A percentile compares a stretch with the other conserved stretches of the same genome.
phyloP scores from a whole-genome alignment of 2,797 vertebrate species.

The Pangasius mekongensis region DNA sequence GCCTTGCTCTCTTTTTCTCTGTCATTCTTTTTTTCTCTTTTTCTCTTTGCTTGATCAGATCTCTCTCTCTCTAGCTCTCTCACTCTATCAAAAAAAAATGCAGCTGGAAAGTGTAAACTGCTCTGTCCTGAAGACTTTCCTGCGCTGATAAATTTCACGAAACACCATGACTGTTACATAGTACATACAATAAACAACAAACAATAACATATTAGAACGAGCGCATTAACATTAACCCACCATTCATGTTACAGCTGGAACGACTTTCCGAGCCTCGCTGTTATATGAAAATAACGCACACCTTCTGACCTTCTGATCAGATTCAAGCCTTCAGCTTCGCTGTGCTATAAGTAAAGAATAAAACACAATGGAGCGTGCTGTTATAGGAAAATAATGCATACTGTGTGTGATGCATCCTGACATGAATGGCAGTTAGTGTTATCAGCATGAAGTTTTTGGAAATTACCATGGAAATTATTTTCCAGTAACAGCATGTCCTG shows the following conservation, averaged over 20 bases:
- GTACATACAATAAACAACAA: too few species aligned
- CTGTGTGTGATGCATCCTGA: neutral
- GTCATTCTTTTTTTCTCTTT: neutral
- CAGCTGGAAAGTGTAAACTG: neutral
- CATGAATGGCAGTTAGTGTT: neutral
- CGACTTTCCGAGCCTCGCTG: neutral
- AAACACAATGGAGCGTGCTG: neutral
- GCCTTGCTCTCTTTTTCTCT: neutral
- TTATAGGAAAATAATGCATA: neutral
- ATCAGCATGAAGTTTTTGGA: neutral
- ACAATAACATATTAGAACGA: neutral
- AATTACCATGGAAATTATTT: neutral
- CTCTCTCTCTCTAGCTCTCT: neutral
- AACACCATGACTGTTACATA: neutral
- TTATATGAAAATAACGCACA: neutral
- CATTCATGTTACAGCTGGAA: neutral
- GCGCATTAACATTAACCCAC: neutral
- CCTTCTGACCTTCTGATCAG: neutral
- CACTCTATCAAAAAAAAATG: neutral
- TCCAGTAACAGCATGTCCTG: neutral
- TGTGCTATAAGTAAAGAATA: neutral
- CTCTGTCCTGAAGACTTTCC: neutral
- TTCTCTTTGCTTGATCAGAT: neutral
- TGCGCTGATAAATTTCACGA: neutral
- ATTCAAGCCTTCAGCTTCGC: neutral